Base-by-base conservation (phyloP, 2,797 vertebrate genomes). In the Pantherophis alleghaniensis region DNA sequence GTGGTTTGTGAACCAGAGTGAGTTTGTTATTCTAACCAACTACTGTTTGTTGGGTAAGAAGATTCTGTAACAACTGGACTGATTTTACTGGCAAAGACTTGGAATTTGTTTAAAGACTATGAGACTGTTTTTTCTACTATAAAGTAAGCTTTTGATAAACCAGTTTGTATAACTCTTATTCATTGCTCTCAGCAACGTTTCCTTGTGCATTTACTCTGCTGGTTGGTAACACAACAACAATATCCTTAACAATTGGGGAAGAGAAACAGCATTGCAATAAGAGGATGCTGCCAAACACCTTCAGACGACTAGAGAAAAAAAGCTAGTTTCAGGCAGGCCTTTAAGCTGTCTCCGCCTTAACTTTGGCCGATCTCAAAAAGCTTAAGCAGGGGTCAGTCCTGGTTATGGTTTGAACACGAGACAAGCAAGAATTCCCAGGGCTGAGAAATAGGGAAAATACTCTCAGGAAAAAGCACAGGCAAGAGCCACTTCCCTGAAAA, bases 261-360 rank as follows among this genome's bases (percentile, higher is more conserved):
- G 96, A 96, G 95, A 95, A 97, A 96, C 96, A 95, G 96, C 96
- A 97, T 97, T 96, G 96, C 95, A 97, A 96, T 4, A 47, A 96
- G 96, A 5, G 12, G 95, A 97, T 97, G 97, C 96, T 96, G 96
- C 14, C 12, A 47, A 97, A 97, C 97, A 96, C 96, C 47, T 47
- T 47, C 47, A 47, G 97, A 96, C 96, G 96, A 97, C 96, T 97
- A 97, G 95, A 7, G 0, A 2, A 16, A 14, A 57, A 57, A 97
- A 42, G 96, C 96, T 94, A 95, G 96, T 95, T 93, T 97, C 96
- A 94, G 96, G 96, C 97, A 47, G 47, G 47, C 5, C 96, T 97
- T 96, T 97, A 97, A 97, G 97, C 96, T 95, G 96, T 96, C 95
- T n/a, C 63, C 63, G 2, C 12, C 63, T 69, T 69, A 32, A 32